phyloP scores from a whole-genome alignment of 1,140 invertebrate species.

The Drosophila malerkotliana region DNA sequence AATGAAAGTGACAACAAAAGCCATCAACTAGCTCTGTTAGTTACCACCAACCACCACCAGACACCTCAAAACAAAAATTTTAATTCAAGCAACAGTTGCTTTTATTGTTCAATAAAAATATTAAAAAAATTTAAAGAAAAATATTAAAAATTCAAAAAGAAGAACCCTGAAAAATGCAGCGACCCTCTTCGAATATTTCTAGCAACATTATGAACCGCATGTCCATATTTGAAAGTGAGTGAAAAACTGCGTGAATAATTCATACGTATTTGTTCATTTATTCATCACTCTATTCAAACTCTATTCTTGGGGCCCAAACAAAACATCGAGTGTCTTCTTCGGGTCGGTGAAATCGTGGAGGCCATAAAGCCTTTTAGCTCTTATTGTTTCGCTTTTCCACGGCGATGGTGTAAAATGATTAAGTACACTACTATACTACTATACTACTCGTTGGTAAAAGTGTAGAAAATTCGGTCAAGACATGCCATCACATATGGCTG shows the following conservation, averaged over 20 bases:
- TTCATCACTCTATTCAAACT: conserved; percentile 31
- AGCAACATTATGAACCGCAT: conserved; percentile 77
- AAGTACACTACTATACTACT: conserved; percentile 15
- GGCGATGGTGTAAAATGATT: conserved; percentile 45
- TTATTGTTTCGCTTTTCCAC: conserved; percentile 32
- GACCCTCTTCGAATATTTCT: conserved; percentile 67
- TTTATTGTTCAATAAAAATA: background rate
- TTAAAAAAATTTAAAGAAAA: background rate
- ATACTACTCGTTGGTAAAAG: conserved; percentile 20
- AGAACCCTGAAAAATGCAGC: conserved; percentile 55
- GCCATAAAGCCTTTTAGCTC: conserved; percentile 6
- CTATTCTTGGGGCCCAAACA: conserved; percentile 19
- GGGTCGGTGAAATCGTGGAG: conserved; percentile 34
- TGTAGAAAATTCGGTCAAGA: conserved; percentile 34
- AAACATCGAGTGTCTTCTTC: conserved; percentile 6
- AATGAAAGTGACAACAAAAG: conserved; percentile 1
- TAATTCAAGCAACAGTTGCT: background rate
- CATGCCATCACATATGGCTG: conserved; percentile 23
- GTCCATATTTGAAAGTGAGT: conserved; percentile 81
- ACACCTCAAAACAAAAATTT: conserved; percentile 4
- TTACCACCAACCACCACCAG: background rate
- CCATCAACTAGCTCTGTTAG: background rate
- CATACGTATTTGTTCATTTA: conserved; percentile 28
- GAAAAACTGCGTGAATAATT: conserved; percentile 34
- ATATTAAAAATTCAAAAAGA: background rate